Base-by-base conservation (phyloP, 2,113 vertebrate species). In the Strix aluco region DNA sequence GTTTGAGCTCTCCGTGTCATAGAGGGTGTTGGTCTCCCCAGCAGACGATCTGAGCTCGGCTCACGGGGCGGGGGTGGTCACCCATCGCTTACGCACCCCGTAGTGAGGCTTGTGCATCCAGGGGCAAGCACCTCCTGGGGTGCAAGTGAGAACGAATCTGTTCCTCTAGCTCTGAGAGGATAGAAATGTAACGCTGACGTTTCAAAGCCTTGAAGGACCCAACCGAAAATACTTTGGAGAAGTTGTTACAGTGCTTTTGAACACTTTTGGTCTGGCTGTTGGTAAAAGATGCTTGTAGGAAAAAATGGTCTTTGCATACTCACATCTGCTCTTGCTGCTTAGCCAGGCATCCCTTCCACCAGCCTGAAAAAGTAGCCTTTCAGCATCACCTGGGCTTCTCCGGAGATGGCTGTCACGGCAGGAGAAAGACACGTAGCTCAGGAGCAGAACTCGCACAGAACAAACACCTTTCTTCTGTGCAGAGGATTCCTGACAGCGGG, bases 61-160 rank as follows among this genome's bases (percentile, higher is more conserved):
- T 71, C 38, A 34, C 0, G 0, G 59, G 1, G 10, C 6, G 21
- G 8, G 13, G 49, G 29, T 40, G 71, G 20, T 66, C 71, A 80
- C 25, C 18, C 61, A 14, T 65, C 0, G 0, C 67, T 63, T 80
- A 70, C 62, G 51, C 51, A 66, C 30, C 32, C 63, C 1, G 0
- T 27, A 74, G 52, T 29, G n/a, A 70, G 55, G 66, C 62, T 80
- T 0, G 0, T 62, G 63, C 38, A 34, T 61, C 13, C 1, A 0
- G n/a, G 51, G n/a, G 29, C 42, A 75, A 81, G 79, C 44, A 51
- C 38, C 18, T 62, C 44, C 30, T 40, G 36, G 82, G 22, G 20
- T 59, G 18, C 1, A 0, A 62, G 49, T 34, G 47, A 46, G 78
- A 67, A 57, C 0, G 0, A 11, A 14, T 54, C 59, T 58, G 40